These are phyloP conservation scores for Pachypeltis micranthus DNA, from an alignment of 1,140 invertebrate species.

Conservation along the genomic window DNA sequence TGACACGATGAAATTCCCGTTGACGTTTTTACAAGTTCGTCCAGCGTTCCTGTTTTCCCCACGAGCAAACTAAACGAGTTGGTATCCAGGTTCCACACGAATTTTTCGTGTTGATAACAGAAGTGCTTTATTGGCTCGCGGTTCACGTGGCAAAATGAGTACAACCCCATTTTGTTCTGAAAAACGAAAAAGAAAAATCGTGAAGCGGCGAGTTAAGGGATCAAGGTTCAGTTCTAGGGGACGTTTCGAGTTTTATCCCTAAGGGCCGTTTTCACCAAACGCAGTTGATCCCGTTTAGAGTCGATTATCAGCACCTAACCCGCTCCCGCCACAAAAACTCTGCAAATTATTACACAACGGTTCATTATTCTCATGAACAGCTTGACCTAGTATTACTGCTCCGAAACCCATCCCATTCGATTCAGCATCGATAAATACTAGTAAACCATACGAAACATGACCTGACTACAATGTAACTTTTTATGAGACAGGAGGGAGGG, in stretches of 20 bases:
- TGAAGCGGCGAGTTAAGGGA: background rate
- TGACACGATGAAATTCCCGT: background rate
- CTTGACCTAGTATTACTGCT: too few relatives aligned
- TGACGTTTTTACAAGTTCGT: constrained; percentile 14
- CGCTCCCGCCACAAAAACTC: too few relatives aligned
- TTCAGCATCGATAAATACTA: too few relatives aligned
- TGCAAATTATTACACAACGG: too few relatives aligned
- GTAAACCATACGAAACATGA: too few relatives aligned
- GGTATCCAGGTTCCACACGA: constrained; percentile 11
- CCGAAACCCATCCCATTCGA: too few relatives aligned
- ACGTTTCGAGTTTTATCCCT: background rate
- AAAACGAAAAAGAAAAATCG: constrained; percentile 13
- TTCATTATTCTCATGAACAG: too few relatives aligned
- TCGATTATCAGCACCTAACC: too few relatives aligned
- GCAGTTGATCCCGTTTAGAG: too few relatives aligned
- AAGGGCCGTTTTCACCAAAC: background rate
- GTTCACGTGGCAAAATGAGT: constrained; percentile 14
- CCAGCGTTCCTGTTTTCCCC: constrained; percentile 11
- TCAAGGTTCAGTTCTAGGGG: background rate
- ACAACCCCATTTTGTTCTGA: constrained; percentile 16
- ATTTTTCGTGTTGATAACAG: constrained; percentile 16
- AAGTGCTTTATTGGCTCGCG: constrained; percentile 15
- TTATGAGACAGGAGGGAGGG: too few relatives aligned
- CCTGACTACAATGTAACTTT: too few relatives aligned
- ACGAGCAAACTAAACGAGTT: constrained; percentile 7